Evolutionary conservation across 2,113 vertebrate species (phyloP).

Genomic region (Podocnemis expansa): DNA sequence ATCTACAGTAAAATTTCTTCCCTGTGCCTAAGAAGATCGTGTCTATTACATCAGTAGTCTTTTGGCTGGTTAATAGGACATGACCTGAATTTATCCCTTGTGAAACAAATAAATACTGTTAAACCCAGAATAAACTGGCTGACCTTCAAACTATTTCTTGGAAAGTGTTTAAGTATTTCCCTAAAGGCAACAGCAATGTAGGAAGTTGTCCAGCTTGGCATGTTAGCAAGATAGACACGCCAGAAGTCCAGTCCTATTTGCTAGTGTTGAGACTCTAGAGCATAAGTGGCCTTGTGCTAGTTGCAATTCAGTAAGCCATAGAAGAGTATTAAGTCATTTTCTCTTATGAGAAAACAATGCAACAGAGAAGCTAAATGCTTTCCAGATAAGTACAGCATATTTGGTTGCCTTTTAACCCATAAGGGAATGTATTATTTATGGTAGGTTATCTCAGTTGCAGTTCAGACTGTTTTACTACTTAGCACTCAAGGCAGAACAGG

Average conservation of each 20-base stretch:
- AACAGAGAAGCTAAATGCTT: background rate
- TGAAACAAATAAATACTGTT: constrained; percentile 33
- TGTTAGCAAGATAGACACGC: background rate
- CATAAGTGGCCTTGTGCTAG: background rate
- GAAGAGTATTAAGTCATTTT: background rate
- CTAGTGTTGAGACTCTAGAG: background rate
- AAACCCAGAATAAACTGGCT: constrained; percentile 21
- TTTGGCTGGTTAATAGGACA: background rate
- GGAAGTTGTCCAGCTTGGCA: constrained; percentile 33
- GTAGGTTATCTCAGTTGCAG: background rate
- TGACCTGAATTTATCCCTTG: background rate
- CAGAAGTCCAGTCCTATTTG: constrained; percentile 7
- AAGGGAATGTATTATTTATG: background rate
- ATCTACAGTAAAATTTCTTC: background rate
- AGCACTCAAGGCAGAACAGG: background rate
- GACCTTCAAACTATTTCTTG: constrained; percentile 39
- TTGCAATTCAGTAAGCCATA: background rate
- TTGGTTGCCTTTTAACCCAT: background rate
- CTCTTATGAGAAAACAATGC: background rate
- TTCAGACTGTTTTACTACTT: background rate
- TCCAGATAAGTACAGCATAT: background rate
- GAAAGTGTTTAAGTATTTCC: constrained; percentile 49
- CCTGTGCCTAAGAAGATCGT: background rate
- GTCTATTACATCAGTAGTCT: background rate
- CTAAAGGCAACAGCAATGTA: background rate